Conservation (phyloP, 2,113 vertebrate species). For the Capreolus pygargus region DNA sequence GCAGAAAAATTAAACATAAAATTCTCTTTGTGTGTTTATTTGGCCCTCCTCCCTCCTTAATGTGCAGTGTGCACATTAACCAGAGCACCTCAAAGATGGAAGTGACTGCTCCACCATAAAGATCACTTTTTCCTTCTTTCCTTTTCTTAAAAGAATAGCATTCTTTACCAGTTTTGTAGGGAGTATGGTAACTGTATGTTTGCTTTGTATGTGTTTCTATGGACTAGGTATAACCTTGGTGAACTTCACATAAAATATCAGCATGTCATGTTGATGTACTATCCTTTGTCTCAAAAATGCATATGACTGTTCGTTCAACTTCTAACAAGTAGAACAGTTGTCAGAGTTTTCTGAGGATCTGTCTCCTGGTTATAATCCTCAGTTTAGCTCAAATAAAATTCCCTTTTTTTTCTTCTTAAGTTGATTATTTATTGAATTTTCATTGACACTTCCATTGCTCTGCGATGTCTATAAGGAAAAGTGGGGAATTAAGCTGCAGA, state of each 20-base stretch:
- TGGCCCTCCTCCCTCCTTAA: neutral
- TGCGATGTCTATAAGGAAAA: neutral
- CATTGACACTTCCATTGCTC: neutral
- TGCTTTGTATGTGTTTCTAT: neutral
- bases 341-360: neutral
- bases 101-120: neutral
- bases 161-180: neutral
- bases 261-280: neutral
- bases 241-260: neutral
- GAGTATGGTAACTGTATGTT: neutral
- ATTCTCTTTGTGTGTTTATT: neutral
- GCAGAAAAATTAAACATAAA: neutral
- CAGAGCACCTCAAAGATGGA: neutral
- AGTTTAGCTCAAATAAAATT: neutral
- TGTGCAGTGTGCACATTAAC: neutral
- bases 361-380: neutral
- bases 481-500: neutral
- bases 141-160: neutral
- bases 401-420: neutral
- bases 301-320: neutral
- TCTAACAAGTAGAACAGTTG: neutral
- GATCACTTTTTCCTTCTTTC: neutral
- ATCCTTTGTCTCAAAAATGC: neutral
- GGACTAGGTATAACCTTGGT: neutral
- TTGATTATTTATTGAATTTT: neutral